Evolutionary conservation across 2,888 invertebrate genomes (phyloP), one percentile per base, ranked within the genome.

Genomic region (Ectemnius cavifrons): DNA sequence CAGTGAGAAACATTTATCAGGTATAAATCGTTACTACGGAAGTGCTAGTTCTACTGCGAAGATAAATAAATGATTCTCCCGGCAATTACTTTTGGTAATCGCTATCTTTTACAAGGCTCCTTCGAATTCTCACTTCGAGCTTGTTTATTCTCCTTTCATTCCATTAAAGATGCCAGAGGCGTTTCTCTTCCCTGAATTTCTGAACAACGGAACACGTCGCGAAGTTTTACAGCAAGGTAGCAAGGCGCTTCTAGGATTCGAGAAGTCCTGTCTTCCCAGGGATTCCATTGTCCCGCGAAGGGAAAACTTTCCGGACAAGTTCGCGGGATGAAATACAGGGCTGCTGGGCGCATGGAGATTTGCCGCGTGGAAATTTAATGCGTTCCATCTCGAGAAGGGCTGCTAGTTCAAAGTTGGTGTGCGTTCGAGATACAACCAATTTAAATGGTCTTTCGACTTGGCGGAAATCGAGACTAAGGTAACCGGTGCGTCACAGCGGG

Each of bases 51-150:
- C 11, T 57, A 5, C 37, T 46, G 27, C 20, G n/a, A 5, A 57
- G 28, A 20, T 60, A 46, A 37, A 11, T 8, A 0, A 37, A 37
- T 4, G 37, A 37, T 60, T 52, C 16, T 52, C 13, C 8, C 11
- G 59, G 69, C 68, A 75, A 75, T 75, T 74, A 62, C 65, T 69
- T 66, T 63, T 28, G 18, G 28, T 74, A 69, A 59, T 47, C 56
- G 59, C 65, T 56, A 62, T 63, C 73, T 65, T 63, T 67, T 57
- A 20, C 23, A 37, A 6, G 20, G 27, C 16, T 62, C 47, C 23
- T 62, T 56, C 64, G 46, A 69, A 73, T 64, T 70, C 64, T 20
- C 46, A 11, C 16, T 16, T 37, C 45, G 59, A 49, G 59, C 47
- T 63, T 73, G 69, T 67, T 75, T 67, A 67, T 73, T 73, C 59